A percentile compares a stretch with the other conserved stretches of the same genome.
phyloP scores from a whole-genome alignment of 1,140 invertebrate genomes.

The Pteromalus puparum region DNA sequence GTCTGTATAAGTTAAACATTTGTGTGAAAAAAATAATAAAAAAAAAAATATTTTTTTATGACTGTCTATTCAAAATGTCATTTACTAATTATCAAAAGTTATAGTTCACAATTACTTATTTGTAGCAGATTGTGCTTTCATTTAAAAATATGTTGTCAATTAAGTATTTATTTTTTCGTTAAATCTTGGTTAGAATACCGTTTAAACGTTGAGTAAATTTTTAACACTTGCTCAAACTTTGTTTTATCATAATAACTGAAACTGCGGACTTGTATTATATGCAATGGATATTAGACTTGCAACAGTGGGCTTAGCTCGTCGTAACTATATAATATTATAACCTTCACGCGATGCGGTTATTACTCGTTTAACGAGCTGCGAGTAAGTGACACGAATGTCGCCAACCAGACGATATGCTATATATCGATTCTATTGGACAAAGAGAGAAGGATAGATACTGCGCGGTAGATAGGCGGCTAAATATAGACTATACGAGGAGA shows the following conservation, averaged over 20 bases:
- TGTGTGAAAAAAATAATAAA: slow-evolving; percentile 37
- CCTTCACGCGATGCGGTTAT: not conserved
- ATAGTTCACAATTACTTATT: not conserved
- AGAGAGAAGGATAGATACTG: not conserved
- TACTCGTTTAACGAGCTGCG: not conserved
- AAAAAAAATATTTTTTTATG: slow-evolving; percentile 45
- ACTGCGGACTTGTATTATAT: no score
- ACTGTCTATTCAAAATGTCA: not conserved
- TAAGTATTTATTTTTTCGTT: not conserved
- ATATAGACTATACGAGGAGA: not conserved
- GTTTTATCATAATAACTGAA: no score
- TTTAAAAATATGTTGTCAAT: no score
- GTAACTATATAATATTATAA: not conserved
- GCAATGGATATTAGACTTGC: no score
- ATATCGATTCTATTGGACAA: not conserved
- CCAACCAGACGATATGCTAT: not conserved
- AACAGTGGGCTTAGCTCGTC: not conserved
- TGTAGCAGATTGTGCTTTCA: not conserved
- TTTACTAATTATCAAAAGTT: not conserved
- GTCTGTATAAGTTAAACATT: slow-evolving; percentile 33
- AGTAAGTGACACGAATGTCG: not conserved
- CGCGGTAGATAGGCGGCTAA: not conserved
- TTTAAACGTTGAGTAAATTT: no score
- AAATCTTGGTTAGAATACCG: no score
- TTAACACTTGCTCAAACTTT: no score